Percentiles rank a stretch among this genome's conserved stretches.
phyloP scores from a whole-genome alignment of 1,140 invertebrate genomes.

The Ceratosolen solmsi region DNA sequence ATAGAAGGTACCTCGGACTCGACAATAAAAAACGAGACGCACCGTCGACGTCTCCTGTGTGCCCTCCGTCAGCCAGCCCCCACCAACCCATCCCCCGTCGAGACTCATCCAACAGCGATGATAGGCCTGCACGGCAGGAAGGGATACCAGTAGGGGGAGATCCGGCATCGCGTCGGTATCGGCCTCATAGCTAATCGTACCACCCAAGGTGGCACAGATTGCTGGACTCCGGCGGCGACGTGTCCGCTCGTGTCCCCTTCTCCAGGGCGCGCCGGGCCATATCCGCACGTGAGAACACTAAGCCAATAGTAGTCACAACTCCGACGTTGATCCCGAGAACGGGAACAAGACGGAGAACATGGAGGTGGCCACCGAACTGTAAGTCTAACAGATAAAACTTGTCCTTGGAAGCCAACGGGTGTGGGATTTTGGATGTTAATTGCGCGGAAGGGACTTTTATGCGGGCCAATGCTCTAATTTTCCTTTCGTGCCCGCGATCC shows the following conservation, averaged over 20 bases:
- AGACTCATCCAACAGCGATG: slow-evolving; percentile 8
- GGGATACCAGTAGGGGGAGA: slow-evolving; percentile 71
- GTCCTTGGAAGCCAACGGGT: background rate
- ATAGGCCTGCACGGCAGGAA: slow-evolving; percentile 66
- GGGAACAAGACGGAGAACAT: slow-evolving; percentile 53
- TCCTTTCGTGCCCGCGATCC: too few species aligned
- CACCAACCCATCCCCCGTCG: background rate
- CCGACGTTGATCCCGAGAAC: background rate
- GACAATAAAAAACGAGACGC: background rate
- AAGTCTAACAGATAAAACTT: slow-evolving; percentile 57
- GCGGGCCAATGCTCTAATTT: too few species aligned
- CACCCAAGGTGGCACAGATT: slow-evolving; percentile 74
- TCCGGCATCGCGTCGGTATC: slow-evolving; percentile 31
- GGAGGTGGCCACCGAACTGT: slow-evolving; percentile 71
- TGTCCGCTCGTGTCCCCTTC: background rate
- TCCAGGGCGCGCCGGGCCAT: slow-evolving; percentile 53
- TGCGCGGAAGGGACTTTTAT: slow-evolving; percentile 6
- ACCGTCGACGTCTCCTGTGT: background rate
- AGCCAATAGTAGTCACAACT: background rate
- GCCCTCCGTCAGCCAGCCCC: background rate
- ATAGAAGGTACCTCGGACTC: too few species aligned
- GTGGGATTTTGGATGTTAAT: slow-evolving; percentile 14
- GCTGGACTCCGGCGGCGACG: slow-evolving; percentile 47
- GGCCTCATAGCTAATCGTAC: slow-evolving; percentile 70
- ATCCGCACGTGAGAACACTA: slow-evolving; percentile 56